These are phyloP conservation scores for Cephus spinipes DNA, from an alignment of 2,888 invertebrate genomes.

Conservation along the genomic window DNA sequence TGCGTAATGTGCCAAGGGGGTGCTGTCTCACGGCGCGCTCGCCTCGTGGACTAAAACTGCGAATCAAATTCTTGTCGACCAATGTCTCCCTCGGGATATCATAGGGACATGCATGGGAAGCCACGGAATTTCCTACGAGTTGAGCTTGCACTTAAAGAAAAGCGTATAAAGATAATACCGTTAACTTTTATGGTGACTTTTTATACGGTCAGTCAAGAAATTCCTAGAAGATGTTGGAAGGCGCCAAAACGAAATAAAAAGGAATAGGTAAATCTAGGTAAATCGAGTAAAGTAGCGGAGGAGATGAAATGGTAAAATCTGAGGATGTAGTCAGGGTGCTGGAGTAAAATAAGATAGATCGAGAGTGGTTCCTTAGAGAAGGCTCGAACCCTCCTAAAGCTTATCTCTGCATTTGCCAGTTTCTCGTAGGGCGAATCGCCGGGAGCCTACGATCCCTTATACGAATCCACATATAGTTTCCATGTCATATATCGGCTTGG, in stretches of 20 bases:
- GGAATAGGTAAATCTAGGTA: background rate
- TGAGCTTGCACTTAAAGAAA: background rate
- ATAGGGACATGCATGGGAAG: background rate
- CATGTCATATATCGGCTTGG: background rate
- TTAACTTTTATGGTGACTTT: background rate
- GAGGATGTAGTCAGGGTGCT: background rate
- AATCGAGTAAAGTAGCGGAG: background rate
- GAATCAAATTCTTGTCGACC: background rate
- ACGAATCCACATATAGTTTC: background rate
- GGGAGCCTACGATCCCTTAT: background rate
- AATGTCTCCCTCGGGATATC: background rate
- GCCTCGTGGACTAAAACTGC: background rate
- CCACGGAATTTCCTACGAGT: background rate
- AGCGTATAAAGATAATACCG: background rate
- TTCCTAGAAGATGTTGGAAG: background rate
- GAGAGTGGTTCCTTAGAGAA: slow-evolving; percentile 45
- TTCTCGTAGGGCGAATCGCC: background rate
- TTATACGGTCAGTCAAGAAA: background rate
- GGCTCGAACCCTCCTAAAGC: slow-evolving; percentile 36
- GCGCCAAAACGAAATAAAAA: background rate
- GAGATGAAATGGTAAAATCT: background rate
- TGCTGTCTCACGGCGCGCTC: background rate
- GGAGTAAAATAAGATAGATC: slow-evolving; percentile 43
- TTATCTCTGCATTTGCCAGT: slow-evolving; percentile 43
- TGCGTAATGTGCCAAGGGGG: background rate